phyloP scores from a whole-genome alignment of 2,113 vertebrate species.

The Corythoichthys intestinalis region DNA sequence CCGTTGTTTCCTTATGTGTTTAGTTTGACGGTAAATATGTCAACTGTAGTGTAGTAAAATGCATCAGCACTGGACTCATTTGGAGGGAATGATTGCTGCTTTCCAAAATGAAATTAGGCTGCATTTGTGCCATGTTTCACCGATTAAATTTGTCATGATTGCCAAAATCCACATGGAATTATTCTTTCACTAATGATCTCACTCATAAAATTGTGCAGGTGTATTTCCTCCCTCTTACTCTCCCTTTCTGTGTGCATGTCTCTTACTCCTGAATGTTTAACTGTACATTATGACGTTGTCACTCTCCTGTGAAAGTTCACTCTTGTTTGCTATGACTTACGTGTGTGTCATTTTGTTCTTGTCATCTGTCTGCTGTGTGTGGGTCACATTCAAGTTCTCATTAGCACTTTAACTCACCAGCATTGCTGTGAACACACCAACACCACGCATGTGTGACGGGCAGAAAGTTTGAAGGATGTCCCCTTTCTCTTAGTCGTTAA shows the following conservation, averaged over 20 bases:
- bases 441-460: slow-evolving; percentile 21
- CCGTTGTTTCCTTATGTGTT: too few relatives aligned
- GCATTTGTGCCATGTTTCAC: too few relatives aligned
- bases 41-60: too few relatives aligned
- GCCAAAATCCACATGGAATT: neutral
- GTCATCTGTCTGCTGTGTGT: slow-evolving; percentile 61
- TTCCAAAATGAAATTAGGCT: too few relatives aligned
- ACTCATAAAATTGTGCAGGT: too few relatives aligned
- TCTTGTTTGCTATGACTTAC: slow-evolving; percentile 21
- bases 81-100: too few relatives aligned
- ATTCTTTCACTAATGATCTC: too few relatives aligned
- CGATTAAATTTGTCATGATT: too few relatives aligned
- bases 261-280: slow-evolving; percentile 8
- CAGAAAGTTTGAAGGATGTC: slow-evolving; percentile 24
- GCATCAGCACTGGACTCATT: too few relatives aligned
- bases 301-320: slow-evolving; percentile 28
- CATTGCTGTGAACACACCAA: slow-evolving; percentile 63
- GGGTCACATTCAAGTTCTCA: slow-evolving; percentile 71
- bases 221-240: neutral
- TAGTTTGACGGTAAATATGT: too few relatives aligned
- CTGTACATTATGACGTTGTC: slow-evolving; percentile 16
- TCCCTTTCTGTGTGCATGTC: slow-evolving; percentile 2
- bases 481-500: slow-evolving; percentile 18
- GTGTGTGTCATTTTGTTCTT: slow-evolving; percentile 59
- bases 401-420: slow-evolving; percentile 68